Evolutionary conservation across 37 sponge, comb jelly and placozoan species (phyloP).

Genomic region (Chondrosia reniformis): DNA sequence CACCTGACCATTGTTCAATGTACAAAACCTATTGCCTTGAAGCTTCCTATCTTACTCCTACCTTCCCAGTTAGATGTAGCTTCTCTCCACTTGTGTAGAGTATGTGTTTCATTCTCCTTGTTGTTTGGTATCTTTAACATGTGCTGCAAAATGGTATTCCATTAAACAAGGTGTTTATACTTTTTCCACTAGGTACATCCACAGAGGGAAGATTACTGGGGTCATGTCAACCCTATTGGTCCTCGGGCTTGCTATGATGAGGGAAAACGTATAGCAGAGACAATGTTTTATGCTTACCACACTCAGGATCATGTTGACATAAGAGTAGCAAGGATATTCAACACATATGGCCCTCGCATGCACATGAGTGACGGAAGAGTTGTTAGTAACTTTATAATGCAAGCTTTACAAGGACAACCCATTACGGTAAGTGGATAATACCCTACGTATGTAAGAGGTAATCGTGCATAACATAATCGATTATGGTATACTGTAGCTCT

Average conservation of each 20-base stretch:
- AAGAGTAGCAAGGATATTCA: conserved; percentile 94
- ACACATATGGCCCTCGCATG: conserved; percentile 95
- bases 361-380: conserved; percentile 96
- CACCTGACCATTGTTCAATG: too few relatives aligned
- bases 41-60: too few relatives aligned
- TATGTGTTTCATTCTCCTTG: too few relatives aligned
- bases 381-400: conserved; percentile 94
- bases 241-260: conserved; percentile 98
- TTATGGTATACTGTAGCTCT: background rate
- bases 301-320: conserved; percentile 88
- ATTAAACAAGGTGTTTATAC: too few relatives aligned
- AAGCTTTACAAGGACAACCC: conserved; percentile 68
- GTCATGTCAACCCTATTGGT: conserved; percentile 90
- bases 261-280: conserved; percentile 93
- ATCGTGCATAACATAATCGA: too few relatives aligned
- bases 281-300: conserved; percentile 85
- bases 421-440: conserved; percentile 79
- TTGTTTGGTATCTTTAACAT: too few relatives aligned
- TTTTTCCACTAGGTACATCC: conserved; percentile 82
- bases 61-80: background rate
- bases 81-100: too few relatives aligned
- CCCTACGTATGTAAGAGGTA: too few relatives aligned
- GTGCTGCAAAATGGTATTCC: too few relatives aligned
- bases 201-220: conserved; percentile 88
- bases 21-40: too few relatives aligned